Base-by-base conservation (phyloP, 1,140 invertebrate species). In the Atopsyche davidsoni region DNA sequence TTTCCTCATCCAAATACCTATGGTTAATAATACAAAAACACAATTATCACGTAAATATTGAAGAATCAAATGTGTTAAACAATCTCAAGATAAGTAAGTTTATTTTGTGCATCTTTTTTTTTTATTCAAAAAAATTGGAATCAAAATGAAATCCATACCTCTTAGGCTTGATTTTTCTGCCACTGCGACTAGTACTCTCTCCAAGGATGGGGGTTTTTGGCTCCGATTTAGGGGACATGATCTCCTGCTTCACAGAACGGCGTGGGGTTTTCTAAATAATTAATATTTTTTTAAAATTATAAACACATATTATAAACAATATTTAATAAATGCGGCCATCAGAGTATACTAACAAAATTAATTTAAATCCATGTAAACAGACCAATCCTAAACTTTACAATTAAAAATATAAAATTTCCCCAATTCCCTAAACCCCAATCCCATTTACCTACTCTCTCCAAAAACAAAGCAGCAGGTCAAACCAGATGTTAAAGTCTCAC, bases 161-260 rank as follows among this genome's bases (percentile, higher is more conserved):
- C 62, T 86, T 86, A 0, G 80, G 81, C 62, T 84, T 83, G 48
- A 87, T 82, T 69, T 85, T 87, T 21, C 86, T 74, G 0, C 83
- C 83, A 62, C 84, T 86, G 18, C 84, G 77, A 62, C 82, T 86
- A 3, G 82, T 76, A 11, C 81, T 65, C 62, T 85, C 81, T 1
- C 21, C 17, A 4, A 32, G 32, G 1, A 50, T 44, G 31, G 44
- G 23, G n/a, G 50, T 46, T 21, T 44, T 43, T 14, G 55, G 50
- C 31, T 57, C 55, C 2, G 25, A 41, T 14, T 44, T 46, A 2
- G 55, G 46, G 22, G 55, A 49, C 46, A 49, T 21, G 2, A 48
- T 34, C 46, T 57, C 55, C 38, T 39, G 46, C 31, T 57, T 57
- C 21, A 50, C 19, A 1, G 34, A 3, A 17, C 48, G 19, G 7